Evolutionary conservation across 2,797 vertebrate species (phyloP), one percentile per base, ranked within the genome.

Genomic region (Salarias fasciatus): DNA sequence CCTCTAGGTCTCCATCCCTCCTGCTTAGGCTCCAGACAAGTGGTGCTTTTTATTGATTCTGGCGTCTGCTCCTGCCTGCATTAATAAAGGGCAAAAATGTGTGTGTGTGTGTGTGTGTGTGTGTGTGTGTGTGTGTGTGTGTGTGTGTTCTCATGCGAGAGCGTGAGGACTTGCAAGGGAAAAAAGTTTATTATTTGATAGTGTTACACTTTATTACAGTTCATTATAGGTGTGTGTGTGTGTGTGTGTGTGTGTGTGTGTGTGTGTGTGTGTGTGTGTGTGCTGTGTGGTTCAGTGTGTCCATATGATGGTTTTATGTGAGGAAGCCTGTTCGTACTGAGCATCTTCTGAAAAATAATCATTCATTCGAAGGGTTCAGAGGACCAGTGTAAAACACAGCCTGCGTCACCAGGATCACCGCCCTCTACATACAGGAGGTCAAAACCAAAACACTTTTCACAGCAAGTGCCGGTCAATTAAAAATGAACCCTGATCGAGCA

Each of bases 31-130:
- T 87, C 73, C 84, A 90, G 88, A 86, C 78, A 51, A 84, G 75
- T 72, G 69, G 67, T 60, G 46, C 69, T 72, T 91, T 92, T 92
- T 88, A 92, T 91, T 77, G 88, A 88, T 84, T 82, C 86, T 89
- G 87, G 88, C 83, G 80, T 91, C 90, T 53, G 53, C 86, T 76
- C 68, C 85, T 82, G 86, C 88, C 86, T 86, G 80, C 63, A 24
- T 48, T 72, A 55, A 77, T 59, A 73, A 58, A 80, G 63, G 69
- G 63, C 42, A 30, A 53, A 63, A 67, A 37, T 33, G 38, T 44
- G 11, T 28, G 28, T 24, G 18, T 24, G 18, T 24, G 18, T 24
- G n/a, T n/a, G n/a, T n/a, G n/a, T n/a, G n/a, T n/a, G n/a, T n/a
- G n/a, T 35, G 60, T 24, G 51, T 62, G 28, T 66, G 29, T 6